A percentile compares a stretch with the other conserved stretches of the same genome.
Evolutionary conservation across 1,140 invertebrate species (phyloP).

Genomic region (Hycleus cichorii): DNA sequence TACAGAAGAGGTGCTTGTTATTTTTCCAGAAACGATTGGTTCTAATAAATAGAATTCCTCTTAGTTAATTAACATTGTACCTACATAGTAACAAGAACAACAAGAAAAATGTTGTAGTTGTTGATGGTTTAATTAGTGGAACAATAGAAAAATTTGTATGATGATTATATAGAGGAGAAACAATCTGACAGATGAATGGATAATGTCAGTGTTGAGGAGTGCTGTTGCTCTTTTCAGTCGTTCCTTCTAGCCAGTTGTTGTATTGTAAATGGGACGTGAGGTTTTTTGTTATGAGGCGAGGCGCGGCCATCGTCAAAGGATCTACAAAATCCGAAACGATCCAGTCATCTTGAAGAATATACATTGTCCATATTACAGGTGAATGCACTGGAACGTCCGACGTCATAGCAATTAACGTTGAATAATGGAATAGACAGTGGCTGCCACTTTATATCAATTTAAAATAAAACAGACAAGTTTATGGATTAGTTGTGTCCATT

Average conservation of each 20-base stretch:
- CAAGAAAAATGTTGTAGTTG: no score
- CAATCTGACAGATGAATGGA: no score
- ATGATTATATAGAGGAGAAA: no score
- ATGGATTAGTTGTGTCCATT: slow-evolving; percentile 13
- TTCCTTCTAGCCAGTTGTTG: no score
- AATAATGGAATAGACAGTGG: slow-evolving; percentile 24
- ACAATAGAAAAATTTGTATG: no score
- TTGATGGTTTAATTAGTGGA: no score
- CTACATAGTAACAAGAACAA: no score
- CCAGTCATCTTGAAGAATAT: slow-evolving; percentile 15
- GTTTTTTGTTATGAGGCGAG: slow-evolving; percentile 10
- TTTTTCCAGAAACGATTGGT: not conserved
- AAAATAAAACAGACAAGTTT: slow-evolving; percentile 13
- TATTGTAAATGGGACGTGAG: slow-evolving; percentile 4
- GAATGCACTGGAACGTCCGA: slow-evolving; percentile 21
- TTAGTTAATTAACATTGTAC: slow-evolving; percentile 1
- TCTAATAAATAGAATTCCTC: not conserved
- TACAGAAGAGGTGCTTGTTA: not conserved
- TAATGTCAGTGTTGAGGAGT: no score
- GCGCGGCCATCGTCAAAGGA: slow-evolving; percentile 10
- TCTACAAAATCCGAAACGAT: slow-evolving; percentile 6
- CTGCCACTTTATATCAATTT: slow-evolving; percentile 20
- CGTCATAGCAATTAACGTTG: slow-evolving; percentile 23
- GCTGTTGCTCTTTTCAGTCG: no score
- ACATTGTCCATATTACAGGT: slow-evolving; percentile 13